Evolutionary conservation across 2,113 vertebrate species (phyloP).

Genomic region (Apodemus sylvaticus): DNA sequence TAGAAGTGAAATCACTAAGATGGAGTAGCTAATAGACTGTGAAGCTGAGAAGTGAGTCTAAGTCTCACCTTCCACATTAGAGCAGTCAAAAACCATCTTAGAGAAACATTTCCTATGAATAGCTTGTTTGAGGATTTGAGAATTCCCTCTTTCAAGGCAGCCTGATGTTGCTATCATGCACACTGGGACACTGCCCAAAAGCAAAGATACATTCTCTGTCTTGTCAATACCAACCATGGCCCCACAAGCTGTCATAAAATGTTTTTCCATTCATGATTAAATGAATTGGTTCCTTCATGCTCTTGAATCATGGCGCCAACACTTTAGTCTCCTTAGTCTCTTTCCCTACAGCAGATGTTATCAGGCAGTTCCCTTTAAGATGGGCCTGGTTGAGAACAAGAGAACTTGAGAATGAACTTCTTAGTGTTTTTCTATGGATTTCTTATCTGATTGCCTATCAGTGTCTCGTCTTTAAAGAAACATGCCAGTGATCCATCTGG

Average conservation of each 20-base stretch:
- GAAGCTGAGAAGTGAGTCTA: not conserved
- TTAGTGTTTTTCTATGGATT: not conserved
- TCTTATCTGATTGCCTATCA: slow-evolving; percentile 17
- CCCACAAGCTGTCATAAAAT: not conserved
- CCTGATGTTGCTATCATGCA: not conserved
- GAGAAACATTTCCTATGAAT: not conserved
- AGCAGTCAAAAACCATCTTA: not conserved
- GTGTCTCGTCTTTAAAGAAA: not conserved
- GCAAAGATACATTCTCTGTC: slow-evolving; percentile 6
- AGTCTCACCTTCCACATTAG: not conserved
- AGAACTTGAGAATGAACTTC: not conserved
- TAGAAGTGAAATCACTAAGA: not conserved
- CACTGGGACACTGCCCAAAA: not conserved
- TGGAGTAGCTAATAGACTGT: not conserved
- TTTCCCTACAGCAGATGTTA: not conserved
- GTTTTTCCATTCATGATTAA: slow-evolving; percentile 14
- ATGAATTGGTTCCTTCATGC: not conserved
- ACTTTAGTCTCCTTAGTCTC: not conserved
- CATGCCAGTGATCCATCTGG: not conserved
- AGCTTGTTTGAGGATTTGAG: not conserved
- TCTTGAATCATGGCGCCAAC: not conserved
- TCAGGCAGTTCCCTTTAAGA: not conserved
- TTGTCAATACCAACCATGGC: slow-evolving; percentile 19
- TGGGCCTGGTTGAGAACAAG: not conserved
- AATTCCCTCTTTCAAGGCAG: not conserved